Percentiles rank a stretch among this genome's conserved stretches.
Evolutionary conservation across 1,140 invertebrate genomes (phyloP).

Genomic region (Ceratina calcarata): DNA sequence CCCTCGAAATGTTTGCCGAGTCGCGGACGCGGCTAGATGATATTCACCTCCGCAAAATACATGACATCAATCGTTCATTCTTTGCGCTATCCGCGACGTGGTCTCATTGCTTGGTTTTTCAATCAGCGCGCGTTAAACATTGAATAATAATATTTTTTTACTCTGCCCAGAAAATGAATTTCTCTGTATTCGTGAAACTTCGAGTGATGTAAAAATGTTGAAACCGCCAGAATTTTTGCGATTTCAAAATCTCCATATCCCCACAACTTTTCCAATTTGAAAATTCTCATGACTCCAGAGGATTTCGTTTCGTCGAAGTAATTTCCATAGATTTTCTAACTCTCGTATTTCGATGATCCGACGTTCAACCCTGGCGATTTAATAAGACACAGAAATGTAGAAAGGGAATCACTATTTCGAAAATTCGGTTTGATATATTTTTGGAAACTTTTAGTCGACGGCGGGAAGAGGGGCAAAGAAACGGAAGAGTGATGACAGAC

Average conservation of each 20-base stretch:
- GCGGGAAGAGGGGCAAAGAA: neutral
- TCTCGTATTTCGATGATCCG: neutral
- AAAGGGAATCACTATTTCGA: too few species aligned
- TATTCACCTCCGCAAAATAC: slow-evolving; percentile 20
- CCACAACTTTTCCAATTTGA: neutral
- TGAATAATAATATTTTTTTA: neutral
- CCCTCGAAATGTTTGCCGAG: slow-evolving; percentile 21
- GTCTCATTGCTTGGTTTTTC: neutral
- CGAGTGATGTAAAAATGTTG: neutral
- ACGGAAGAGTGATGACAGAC: neutral
- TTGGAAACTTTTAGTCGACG: neutral
- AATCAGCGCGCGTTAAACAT: neutral
- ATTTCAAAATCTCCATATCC: neutral
- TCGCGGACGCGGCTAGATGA: neutral
- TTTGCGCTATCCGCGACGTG: neutral
- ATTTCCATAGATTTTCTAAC: neutral
- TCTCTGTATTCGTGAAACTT: neutral
- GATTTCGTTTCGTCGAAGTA: neutral
- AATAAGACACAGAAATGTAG: neutral
- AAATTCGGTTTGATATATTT: neutral
- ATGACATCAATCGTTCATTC: slow-evolving; percentile 12
- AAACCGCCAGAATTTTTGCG: neutral
- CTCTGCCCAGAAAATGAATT: neutral
- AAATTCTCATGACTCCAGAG: neutral
- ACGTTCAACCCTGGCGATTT: neutral